Evolutionary conservation across 37 sponge, comb jelly and placozoan species (phyloP), one percentile per base, ranked within the genome.

Genomic region (Ephydatia muelleri): DNA sequence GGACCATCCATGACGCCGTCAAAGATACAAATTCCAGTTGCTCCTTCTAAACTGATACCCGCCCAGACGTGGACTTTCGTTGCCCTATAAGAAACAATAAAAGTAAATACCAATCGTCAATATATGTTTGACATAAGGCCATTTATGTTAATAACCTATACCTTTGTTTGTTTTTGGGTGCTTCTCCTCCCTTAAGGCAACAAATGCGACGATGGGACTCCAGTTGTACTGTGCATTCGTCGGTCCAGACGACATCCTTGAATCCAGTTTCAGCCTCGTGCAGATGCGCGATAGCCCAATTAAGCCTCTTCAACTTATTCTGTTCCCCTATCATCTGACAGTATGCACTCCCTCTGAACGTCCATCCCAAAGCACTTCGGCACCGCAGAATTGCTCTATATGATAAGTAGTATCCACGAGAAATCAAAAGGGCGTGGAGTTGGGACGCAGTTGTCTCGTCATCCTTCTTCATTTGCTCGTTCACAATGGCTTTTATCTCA

Each of bases 371-470:
- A 39, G 68, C n/a, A 2, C 37, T 68, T 29, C 82, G 68, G 43
- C 82, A 81, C 14, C 68, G 30, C 71, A 81, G 5, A 19, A 65
- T 72, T 21, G 82, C 70, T 14, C 66, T 65, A 14, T 65, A 22
- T 22, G 66, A 65, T 14, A 65, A 65, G 21, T 22, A 14, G 21
- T 65, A 21, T 65, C 66, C 66, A 65, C 66, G n/a, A 37, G 27
- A 16, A 5, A 14, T 5, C 36, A 83, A 43, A 16, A 75, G 35
- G 5, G 11, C 76, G 13, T n/a, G 68, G 5, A 83, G 76, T 29
- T 83, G 84, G 2, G 30, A 38, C 5, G 84, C 76, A 47, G 75
- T 83, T 30, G 84, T 74, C 32, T 74, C 76, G 68, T 83, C 84
- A 74, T 83, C 84, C 25, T 26, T 28, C 65, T 13, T 23, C 84